A percentile compares a stretch with the other conserved stretches of the same genome.
Conservation (phyloP, 2,113 vertebrate species). For the Tichodroma muraria region DNA sequence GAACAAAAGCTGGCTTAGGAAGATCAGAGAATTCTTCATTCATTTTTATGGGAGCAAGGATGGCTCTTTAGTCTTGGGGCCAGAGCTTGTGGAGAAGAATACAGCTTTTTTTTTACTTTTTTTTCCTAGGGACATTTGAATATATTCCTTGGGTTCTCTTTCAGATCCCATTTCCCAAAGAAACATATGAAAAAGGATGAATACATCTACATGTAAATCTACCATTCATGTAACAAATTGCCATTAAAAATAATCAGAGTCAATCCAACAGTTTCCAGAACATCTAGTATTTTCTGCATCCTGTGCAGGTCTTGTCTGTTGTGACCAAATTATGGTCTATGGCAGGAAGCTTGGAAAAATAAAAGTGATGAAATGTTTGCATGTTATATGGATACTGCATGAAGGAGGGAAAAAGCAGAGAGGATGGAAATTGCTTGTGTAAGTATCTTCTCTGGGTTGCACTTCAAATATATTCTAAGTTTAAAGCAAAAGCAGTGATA, state of each 20-base stretch:
- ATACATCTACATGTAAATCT: neutral
- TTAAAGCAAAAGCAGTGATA: neutral
- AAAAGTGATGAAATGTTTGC: neutral
- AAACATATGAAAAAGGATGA: neutral
- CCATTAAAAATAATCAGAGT: neutral
- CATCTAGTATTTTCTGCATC: neutral
- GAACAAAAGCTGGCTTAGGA: conserved; percentile 17
- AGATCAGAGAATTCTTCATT: neutral
- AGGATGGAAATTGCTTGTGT: neutral
- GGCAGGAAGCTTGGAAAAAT: neutral
- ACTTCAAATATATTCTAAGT: neutral
- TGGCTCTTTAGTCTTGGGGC: neutral
- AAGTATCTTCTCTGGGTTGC: neutral
- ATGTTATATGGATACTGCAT: neutral
- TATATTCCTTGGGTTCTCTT: neutral
- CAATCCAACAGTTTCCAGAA: neutral
- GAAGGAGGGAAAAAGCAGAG: neutral
- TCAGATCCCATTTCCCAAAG: neutral
- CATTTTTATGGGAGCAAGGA: neutral
- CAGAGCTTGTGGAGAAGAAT: neutral
- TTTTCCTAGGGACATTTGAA: neutral
- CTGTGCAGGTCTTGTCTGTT: neutral
- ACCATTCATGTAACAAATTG: neutral
- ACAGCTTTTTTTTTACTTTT: neutral
- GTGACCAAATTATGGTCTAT: neutral